Percentiles rank a stretch among this genome's conserved stretches.
These are phyloP conservation scores for Fabriciana adippe DNA, from an alignment of 2,888 invertebrate species.

Conservation along the genomic window DNA sequence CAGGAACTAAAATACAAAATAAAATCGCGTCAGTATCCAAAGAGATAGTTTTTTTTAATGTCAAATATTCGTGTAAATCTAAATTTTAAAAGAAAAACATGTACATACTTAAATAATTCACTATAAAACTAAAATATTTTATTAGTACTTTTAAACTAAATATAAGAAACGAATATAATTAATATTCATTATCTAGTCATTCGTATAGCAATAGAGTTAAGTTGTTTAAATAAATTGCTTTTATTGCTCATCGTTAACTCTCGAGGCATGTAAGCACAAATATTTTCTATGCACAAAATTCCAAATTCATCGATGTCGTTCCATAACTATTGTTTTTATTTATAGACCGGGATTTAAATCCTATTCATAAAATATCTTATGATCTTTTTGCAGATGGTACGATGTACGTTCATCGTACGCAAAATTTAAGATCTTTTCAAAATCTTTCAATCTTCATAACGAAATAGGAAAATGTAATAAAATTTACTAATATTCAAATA, in stretches of 20 bases:
- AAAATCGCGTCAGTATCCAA: no score
- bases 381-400: no score
- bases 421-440: no score
- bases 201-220: constrained; percentile 26
- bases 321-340: background rate
- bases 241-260: constrained; percentile 26
- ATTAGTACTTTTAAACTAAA: constrained; percentile 8
- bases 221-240: constrained; percentile 28
- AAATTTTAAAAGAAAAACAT: background rate
- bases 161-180: background rate
- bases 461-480: no score
- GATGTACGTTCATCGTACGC: no score
- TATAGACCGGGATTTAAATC: background rate
- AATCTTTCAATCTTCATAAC: no score
- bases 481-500: no score
- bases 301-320: constrained; percentile 26
- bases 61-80: no score
- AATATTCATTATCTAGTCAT: constrained; percentile 33
- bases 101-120: constrained; percentile 5
- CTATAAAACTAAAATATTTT: background rate
- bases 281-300: constrained; percentile 43
- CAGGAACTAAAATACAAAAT: no score
- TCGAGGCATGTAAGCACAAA: constrained; percentile 40
- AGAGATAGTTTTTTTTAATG: no score
- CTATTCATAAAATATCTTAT: no score